Conservation (phyloP, 2,797 vertebrate genomes). For the Allobates femoralis region DNA sequence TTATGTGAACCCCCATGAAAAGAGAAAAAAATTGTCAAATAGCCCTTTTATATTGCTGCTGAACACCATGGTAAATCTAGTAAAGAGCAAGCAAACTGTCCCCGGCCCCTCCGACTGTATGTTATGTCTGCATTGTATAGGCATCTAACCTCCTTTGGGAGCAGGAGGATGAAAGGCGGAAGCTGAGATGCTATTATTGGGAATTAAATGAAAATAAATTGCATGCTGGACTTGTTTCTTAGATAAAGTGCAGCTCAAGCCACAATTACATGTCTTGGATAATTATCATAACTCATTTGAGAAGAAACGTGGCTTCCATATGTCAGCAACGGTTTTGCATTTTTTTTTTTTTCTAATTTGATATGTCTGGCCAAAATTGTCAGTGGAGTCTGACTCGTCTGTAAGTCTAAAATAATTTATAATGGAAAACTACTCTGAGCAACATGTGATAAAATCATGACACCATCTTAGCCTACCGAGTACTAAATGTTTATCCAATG, state of each 20-base stretch:
- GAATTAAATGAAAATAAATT: constrained; percentile 2
- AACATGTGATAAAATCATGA: too few relatives aligned
- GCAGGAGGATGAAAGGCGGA: constrained; percentile 2
- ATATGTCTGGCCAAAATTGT: neutral
- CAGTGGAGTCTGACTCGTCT: neutral
- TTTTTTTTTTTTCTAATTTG: neutral
- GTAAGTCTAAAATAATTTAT: neutral
- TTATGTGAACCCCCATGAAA: too few relatives aligned
- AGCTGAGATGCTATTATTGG: neutral
- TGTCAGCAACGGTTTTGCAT: neutral
- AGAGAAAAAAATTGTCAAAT: neutral
- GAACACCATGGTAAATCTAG: neutral
- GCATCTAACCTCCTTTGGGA: neutral
- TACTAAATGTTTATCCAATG: too few relatives aligned
- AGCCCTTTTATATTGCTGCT: neutral
- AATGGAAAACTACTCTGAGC: neutral
- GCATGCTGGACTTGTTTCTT: neutral
- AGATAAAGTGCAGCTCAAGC: neutral
- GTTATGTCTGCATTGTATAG: neutral
- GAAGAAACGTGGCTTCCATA: constrained; percentile 10
- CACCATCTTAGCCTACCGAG: too few relatives aligned
- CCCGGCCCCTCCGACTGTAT: neutral
- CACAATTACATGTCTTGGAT: constrained; percentile 7
- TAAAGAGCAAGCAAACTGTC: neutral
- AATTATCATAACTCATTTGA: constrained; percentile 12